Percentiles rank a stretch among this genome's conserved stretches.
These are phyloP conservation scores for Taenioides sp. DNA, from an alignment of 2,797 vertebrate genomes.

Conservation along the genomic window DNA sequence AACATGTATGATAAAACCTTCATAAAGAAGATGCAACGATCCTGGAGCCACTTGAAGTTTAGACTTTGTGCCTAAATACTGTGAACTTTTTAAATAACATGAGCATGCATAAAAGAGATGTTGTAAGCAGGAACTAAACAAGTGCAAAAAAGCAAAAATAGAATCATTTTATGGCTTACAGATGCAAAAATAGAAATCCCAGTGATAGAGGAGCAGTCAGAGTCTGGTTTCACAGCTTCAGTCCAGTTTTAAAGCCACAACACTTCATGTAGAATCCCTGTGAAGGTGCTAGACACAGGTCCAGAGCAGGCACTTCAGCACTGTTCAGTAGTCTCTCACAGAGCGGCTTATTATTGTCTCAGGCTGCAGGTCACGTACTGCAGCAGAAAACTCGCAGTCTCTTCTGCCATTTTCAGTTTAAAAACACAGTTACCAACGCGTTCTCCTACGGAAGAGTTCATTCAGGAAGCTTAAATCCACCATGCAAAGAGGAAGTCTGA, in stretches of 20 bases:
- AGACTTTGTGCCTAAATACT: slow-evolving; percentile 33
- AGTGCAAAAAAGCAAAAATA: slow-evolving; percentile 71
- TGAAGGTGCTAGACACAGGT: slow-evolving; percentile 53
- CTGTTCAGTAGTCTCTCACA: slow-evolving; percentile 37
- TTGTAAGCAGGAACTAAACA: slow-evolving; percentile 16
- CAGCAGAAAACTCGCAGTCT: neutral
- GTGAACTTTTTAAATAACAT: slow-evolving; percentile 1
- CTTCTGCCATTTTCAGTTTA: neutral
- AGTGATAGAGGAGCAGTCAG: slow-evolving; percentile 39
- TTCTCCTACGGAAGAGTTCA: neutral
- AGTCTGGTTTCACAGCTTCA: slow-evolving; percentile 52
- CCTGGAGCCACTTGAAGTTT: slow-evolving; percentile 36
- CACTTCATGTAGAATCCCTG: slow-evolving; percentile 34
- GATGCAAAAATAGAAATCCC: slow-evolving; percentile 48
- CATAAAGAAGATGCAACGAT: slow-evolving; percentile 32
- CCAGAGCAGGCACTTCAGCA: slow-evolving; percentile 76
- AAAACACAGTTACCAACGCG: neutral
- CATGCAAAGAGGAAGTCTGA: slow-evolving; percentile 4
- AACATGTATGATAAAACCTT: slow-evolving; percentile 31
- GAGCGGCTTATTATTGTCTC: slow-evolving; percentile 11
- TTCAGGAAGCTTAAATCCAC: slow-evolving; percentile 5
- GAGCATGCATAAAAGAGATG: neutral
- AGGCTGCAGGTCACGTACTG: neutral
- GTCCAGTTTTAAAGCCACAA: slow-evolving; percentile 50
- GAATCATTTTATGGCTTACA: slow-evolving; percentile 65